These are phyloP conservation scores for Sebastes oblongus DNA, from an alignment of 2,797 vertebrate genomes.

Conservation along the genomic window DNA sequence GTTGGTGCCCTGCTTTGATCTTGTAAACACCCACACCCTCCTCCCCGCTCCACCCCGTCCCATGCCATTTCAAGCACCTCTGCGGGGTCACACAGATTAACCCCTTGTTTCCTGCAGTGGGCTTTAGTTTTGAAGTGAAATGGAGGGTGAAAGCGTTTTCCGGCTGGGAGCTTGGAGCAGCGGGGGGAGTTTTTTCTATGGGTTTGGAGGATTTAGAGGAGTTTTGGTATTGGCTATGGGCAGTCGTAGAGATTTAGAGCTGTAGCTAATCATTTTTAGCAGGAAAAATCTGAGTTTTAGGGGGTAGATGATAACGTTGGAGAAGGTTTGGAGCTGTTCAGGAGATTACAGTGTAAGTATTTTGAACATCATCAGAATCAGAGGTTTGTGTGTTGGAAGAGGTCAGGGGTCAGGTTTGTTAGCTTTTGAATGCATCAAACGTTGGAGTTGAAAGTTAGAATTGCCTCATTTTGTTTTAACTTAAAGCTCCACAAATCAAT, in stretches of 20 bases:
- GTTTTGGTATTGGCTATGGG: background rate
- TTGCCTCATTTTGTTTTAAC: background rate
- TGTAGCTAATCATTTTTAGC: background rate
- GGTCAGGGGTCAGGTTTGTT: background rate
- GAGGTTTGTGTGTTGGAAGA: background rate
- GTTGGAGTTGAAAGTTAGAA: background rate
- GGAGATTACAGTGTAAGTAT: background rate
- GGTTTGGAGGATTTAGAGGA: constrained; percentile 2
- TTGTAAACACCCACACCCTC: background rate
- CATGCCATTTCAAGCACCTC: constrained; percentile 44
- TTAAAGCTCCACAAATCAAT: background rate
- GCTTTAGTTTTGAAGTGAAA: constrained; percentile 48
- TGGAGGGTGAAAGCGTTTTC: constrained; percentile 57
- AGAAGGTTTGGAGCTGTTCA: background rate
- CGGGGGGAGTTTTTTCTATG: background rate
- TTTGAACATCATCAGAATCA: background rate
- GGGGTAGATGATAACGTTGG: too few relatives aligned
- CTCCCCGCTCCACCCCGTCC: background rate
- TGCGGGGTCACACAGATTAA: constrained; percentile 59
- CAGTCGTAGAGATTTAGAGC: constrained; percentile 5
- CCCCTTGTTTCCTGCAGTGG: constrained; percentile 55
- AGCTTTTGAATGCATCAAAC: background rate
- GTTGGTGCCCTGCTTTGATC: constrained; percentile 59
- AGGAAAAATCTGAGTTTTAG: background rate
- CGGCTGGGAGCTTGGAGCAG: background rate